Evolutionary conservation across 2,888 invertebrate species (phyloP).

Genomic region (Microplitis deprimator): DNA sequence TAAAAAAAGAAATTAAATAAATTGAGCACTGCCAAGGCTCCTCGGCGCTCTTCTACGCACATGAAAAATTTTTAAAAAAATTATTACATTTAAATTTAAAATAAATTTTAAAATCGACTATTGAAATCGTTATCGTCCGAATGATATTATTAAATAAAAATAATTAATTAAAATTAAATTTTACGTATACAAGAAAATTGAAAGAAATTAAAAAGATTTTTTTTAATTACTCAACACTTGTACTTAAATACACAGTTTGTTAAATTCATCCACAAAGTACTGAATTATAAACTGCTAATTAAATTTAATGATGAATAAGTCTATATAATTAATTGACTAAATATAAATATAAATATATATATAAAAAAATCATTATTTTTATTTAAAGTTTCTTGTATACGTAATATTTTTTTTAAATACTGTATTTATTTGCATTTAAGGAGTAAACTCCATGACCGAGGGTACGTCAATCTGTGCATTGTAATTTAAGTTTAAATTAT

Average conservation of each 20-base stretch:
- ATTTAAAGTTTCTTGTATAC: constrained; percentile 31
- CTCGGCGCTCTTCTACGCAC: constrained; percentile 30
- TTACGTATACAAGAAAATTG: constrained; percentile 41
- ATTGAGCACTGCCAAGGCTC: constrained; percentile 36
- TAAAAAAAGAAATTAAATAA: constrained; percentile 1
- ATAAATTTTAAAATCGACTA: background rate
- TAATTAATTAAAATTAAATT: constrained; percentile 6
- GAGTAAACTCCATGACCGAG: constrained; percentile 51
- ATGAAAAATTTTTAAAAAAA: constrained; percentile 24
- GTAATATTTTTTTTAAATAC: constrained; percentile 56
- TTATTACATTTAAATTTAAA: background rate
- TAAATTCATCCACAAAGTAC: background rate
- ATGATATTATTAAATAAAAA: constrained; percentile 33
- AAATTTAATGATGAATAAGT: constrained; percentile 46
- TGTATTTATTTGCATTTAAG: constrained; percentile 64
- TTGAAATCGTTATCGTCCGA: constrained; percentile 39
- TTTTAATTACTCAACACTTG: constrained; percentile 47
- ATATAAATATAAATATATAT: constrained; percentile 36
- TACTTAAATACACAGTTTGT: constrained; percentile 26
- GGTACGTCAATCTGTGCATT: constrained; percentile 63
- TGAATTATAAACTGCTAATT: background rate
- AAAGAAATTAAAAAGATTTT: constrained; percentile 25
- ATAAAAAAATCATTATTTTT: constrained; percentile 35
- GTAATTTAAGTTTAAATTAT: constrained; percentile 42
- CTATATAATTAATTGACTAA: constrained; percentile 35